Base-by-base conservation (phyloP, 2,888 invertebrate species). In the Yponomeuta cagnagella region DNA sequence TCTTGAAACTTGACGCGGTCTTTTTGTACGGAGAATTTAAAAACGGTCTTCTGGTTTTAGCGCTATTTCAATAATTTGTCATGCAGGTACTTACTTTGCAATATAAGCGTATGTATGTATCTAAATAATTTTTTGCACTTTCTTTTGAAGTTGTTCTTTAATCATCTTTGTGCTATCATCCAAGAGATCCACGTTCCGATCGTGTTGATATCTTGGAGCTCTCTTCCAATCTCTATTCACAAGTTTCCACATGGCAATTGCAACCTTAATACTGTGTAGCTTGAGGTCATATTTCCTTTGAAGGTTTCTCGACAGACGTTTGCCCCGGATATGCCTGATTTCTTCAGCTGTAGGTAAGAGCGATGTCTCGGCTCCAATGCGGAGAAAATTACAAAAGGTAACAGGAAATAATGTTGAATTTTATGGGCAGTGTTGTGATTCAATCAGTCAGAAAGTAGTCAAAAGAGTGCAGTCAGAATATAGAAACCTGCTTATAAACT, bases 321-420 rank as follows among this genome's bases (percentile, higher is more conserved):
- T 83, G 85, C 78, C 83, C 84, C 81, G 84, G 87, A 81, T 86
- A 84, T 79, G 84, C 77, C 84, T 84, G 81, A 86, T 84, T 87
- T 87, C 82, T 81, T 83, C 75, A 74, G 30, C 12, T 5, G 31
- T 65, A 79, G 82, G 82, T 85, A 86, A 81, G 78, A 78, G 77
- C 81, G 77, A 80, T 77, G 80, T 79, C 79, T 79, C 79, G 66
- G 66, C 52, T n/a, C 65, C 10, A 65, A 65, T 65, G 65, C 10
- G 33, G 31, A 31, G 31, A 65, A 31, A 65, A 65, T 58, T 9
- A 58, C 52, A 8, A 58, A 58, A 58, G 5, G 52, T 15, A 58
- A 58, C 52, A 58, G 52, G 1, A 58, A 15, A 9, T 58, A 58
- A 0, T 12, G 3, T 58, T 58, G 15, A 58, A 15, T 15, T 58